These are phyloP conservation scores for Prietella phreatophila DNA, from an alignment of 2,113 vertebrate species.

Conservation along the genomic window DNA sequence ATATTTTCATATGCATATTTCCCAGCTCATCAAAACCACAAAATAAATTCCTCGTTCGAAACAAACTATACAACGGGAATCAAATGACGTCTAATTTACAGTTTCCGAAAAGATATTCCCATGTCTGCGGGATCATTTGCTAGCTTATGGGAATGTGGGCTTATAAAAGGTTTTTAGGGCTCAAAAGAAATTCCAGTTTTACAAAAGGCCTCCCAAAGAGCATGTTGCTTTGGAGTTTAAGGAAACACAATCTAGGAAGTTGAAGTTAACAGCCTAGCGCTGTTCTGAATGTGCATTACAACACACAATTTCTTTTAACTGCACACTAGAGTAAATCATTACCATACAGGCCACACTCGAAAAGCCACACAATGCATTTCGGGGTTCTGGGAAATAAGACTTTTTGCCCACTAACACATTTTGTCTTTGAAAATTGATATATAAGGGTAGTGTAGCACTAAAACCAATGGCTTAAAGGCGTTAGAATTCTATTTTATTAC, in stretches of 20 bases:
- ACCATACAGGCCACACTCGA: conserved; percentile 18
- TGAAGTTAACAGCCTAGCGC: conserved; percentile 7
- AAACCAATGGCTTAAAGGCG: neutral
- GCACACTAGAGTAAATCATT: conserved; percentile 27
- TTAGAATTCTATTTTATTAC: neutral
- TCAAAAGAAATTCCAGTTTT: conserved; percentile 12
- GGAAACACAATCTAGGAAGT: conserved; percentile 40
- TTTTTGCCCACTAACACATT: neutral
- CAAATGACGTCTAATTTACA: neutral
- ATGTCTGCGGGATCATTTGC: conserved; percentile 8
- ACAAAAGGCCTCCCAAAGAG: neutral
- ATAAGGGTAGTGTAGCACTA: neutral
- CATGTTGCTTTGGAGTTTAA: conserved; percentile 29
- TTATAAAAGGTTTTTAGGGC: conserved; percentile 10
- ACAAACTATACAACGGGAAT: neutral
- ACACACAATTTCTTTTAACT: conserved; percentile 37
- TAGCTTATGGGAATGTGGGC: conserved; percentile 13
- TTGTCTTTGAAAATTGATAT: conserved; percentile 2
- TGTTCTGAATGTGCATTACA: conserved; percentile 33
- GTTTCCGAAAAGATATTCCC: conserved; percentile 9
- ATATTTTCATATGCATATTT: conserved; percentile 22
- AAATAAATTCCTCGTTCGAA: neutral
- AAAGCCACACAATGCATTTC: conserved; percentile 8
- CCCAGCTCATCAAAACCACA: conserved; percentile 15
- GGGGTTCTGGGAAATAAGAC: neutral